phyloP scores from a whole-genome alignment of 2,113 vertebrate species.

The Muntiacus reevesi region DNA sequence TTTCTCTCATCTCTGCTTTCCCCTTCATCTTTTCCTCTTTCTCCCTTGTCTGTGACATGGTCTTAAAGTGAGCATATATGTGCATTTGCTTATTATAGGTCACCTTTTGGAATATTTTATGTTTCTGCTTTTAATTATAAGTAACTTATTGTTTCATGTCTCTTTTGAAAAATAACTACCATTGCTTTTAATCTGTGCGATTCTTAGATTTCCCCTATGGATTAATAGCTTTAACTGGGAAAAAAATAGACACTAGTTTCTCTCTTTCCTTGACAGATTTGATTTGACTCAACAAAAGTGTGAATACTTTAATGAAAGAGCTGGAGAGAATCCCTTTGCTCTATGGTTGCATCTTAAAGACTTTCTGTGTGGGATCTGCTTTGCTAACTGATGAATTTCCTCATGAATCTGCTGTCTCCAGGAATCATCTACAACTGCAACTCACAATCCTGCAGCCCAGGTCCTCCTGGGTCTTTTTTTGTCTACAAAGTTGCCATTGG shows the following conservation, averaged over 20 bases:
- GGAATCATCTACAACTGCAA: not conserved
- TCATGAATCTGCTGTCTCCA: not conserved
- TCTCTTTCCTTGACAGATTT: constrained; percentile 14
- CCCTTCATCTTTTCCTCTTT: not conserved
- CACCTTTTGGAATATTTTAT: constrained; percentile 32
- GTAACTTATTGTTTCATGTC: not conserved
- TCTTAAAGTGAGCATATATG: not conserved
- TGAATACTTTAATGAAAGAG: constrained; percentile 3
- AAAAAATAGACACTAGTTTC: not conserved
- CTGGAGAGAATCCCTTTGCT: not conserved
- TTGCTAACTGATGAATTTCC: not conserved
- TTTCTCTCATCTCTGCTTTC: not conserved
- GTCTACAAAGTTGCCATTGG: not conserved
- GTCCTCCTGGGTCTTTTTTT: not conserved
- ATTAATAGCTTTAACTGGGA: not conserved
- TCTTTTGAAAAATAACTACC: not conserved
- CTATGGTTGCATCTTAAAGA: not conserved
- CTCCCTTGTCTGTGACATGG: not conserved
- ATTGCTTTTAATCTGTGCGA: not conserved
- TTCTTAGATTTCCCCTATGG: not conserved
- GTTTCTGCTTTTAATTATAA: constrained; percentile 15
- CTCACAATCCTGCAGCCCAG: not conserved
- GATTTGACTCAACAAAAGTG: not conserved
- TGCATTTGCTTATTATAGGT: not conserved
- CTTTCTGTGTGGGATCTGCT: not conserved